A percentile compares a stretch with the other conserved stretches of the same genome.
Conservation (phyloP, 2,888 invertebrate species). For the Herminia tarsipennalis region DNA sequence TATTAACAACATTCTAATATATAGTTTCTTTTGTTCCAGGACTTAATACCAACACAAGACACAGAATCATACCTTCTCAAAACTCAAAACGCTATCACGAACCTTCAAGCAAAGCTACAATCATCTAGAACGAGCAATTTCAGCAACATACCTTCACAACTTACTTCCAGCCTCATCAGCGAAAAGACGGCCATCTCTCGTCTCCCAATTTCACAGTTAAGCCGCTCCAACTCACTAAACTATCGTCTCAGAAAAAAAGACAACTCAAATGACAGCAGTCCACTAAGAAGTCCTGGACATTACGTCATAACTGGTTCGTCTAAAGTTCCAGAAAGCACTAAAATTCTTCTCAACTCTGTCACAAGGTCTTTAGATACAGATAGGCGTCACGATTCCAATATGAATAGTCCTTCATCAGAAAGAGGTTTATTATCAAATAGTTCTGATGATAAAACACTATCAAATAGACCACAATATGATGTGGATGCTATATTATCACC, state of each 20-base stretch:
- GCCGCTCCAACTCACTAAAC: slow-evolving; percentile 79
- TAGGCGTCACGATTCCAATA: slow-evolving; percentile 64
- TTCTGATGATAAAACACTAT: slow-evolving; percentile 79
- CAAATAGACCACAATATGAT: slow-evolving; percentile 71
- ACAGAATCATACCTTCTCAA: slow-evolving; percentile 85
- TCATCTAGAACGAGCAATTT: slow-evolving; percentile 66
- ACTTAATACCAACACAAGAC: slow-evolving; percentile 78
- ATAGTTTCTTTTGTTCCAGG: slow-evolving; percentile 67
- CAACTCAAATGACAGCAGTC: slow-evolving; percentile 71
- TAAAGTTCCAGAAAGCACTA: slow-evolving; percentile 67
- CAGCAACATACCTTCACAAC: slow-evolving; percentile 65
- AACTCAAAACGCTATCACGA: slow-evolving; percentile 87
- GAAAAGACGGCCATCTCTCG: slow-evolving; percentile 77
- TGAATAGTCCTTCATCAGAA: slow-evolving; percentile 78
- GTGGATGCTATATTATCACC: slow-evolving; percentile 71
- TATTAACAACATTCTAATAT: neutral
- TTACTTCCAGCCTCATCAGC: slow-evolving; percentile 75
- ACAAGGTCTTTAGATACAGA: slow-evolving; percentile 76
- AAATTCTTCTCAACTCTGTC: slow-evolving; percentile 67
- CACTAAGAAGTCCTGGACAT: slow-evolving; percentile 75
- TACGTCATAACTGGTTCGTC: slow-evolving; percentile 80
- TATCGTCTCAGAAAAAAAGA: slow-evolving; percentile 75
- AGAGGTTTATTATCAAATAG: slow-evolving; percentile 69
- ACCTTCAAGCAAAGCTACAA: slow-evolving; percentile 85
- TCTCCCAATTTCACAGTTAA: slow-evolving; percentile 77